Conservation (phyloP, 2,888 invertebrate species). For the Trachelus iudaicus region DNA sequence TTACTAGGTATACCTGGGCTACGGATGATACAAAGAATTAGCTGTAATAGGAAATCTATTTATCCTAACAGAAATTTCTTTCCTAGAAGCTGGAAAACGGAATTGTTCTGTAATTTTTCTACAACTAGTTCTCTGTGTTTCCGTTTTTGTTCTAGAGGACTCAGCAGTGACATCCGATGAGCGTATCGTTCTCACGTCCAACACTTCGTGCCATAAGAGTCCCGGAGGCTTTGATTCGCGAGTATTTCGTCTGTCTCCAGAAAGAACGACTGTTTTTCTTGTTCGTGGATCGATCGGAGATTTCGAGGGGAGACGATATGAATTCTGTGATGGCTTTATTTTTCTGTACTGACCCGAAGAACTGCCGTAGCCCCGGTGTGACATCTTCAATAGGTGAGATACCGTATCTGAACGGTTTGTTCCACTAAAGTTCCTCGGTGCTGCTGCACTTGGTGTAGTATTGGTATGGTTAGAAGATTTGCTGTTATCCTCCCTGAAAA, state of each 20-base stretch:
- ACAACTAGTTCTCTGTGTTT: neutral
- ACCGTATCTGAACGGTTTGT: conserved; percentile 66
- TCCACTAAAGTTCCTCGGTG: conserved; percentile 58
- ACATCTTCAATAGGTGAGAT: conserved; percentile 75
- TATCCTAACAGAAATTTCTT: neutral
- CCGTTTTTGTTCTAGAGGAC: neutral
- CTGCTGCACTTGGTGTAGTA: conserved; percentile 56
- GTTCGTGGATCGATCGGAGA: conserved; percentile 7
- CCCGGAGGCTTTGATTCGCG: neutral
- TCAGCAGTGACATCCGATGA: neutral
- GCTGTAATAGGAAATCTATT: neutral
- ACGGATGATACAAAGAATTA: neutral
- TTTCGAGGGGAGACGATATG: conserved; percentile 3
- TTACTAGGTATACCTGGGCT: neutral
- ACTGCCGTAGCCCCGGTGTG: conserved; percentile 80
- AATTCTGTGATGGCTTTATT: neutral
- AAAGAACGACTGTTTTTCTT: conserved; percentile 14
- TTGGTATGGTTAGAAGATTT: conserved; percentile 38
- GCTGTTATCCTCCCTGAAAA: conserved; percentile 44
- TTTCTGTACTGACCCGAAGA: conserved; percentile 51
- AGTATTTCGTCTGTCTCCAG: neutral
- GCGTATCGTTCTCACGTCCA: neutral
- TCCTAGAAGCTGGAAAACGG: neutral
- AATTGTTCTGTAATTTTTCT: neutral
- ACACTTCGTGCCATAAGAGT: neutral